Evolutionary conservation across 2,113 vertebrate species (phyloP), one percentile per base, ranked within the genome.

Genomic region (Etheostoma cragini): DNA sequence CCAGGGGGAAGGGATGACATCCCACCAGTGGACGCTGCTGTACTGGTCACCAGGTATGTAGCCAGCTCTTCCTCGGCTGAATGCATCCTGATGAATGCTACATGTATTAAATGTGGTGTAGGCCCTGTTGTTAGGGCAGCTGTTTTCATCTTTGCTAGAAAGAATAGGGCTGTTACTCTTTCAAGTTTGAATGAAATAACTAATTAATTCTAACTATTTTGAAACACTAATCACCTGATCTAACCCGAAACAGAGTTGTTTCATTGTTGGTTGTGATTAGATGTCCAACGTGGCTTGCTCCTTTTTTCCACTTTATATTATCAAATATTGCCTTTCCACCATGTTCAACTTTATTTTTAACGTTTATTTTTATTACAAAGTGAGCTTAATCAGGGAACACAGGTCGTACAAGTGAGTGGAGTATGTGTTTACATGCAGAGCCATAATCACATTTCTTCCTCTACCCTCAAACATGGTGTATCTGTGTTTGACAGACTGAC

Each of bases 31-130:
- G 98, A 99, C 30, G 95, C 95, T 0, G 98, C 98, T 50, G 98
- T 99, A 14, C 96, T 99, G 42, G 97, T 99, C 78, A 99, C 98
- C 90, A 99, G 98, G 98, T 99, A 88, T 35, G 82, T 22, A 53
- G 15, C 24, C 3, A 38, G 13, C n/a, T 61, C 7, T 19, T 38
- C 8, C 22, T 24, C 16, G 3, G 8, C 49, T 50, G 3, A 53
- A 24, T 52, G 4, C 12, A 15, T 56, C 61, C 3, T 15, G n/a
- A 42, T 56, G 22, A 46, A 35, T 69, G 2, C 16, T 66, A 3
- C 8, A 22, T 53, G 13, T 38, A 12, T 52, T 33, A 17, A n/a
- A 33, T 19, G 47, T 42, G 24, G 14, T 35, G 14, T 49, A 35
- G 17, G 3, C 42, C 17, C 57, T 54, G 17, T 76, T 77, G 74